phyloP scores from a whole-genome alignment of 2,888 invertebrate genomes.

The Drosophila ezoana region DNA sequence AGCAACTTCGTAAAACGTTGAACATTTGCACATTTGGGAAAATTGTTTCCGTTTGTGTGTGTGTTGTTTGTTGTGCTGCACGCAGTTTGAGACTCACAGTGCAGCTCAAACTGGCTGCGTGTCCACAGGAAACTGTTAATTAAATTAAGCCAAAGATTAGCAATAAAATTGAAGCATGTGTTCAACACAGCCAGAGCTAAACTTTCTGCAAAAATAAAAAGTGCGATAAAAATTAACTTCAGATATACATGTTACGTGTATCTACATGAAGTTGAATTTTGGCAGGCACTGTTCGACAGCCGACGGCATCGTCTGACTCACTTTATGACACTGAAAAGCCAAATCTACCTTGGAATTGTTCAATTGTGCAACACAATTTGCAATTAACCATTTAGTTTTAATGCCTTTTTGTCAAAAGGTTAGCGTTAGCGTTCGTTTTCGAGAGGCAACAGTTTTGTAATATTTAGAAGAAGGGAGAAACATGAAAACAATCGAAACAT shows the following conservation, averaged over 20 bases:
- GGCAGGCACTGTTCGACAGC: neutral
- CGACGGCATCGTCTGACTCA: slow-evolving; percentile 17
- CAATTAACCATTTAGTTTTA: slow-evolving; percentile 50
- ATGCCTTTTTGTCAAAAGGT: slow-evolving; percentile 44
- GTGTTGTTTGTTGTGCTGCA: slow-evolving; percentile 3
- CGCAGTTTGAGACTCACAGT: slow-evolving; percentile 40
- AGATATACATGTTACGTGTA: slow-evolving; percentile 15
- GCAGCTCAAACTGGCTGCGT: slow-evolving; percentile 32
- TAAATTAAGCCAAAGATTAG: slow-evolving; percentile 75
- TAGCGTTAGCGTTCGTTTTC: slow-evolving; percentile 32
- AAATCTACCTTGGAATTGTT: slow-evolving; percentile 49
- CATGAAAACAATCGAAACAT: slow-evolving; percentile 28
- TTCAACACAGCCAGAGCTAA: slow-evolving; percentile 17
- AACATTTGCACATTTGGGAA: slow-evolving; percentile 57
- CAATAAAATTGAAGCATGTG: slow-evolving; percentile 49
- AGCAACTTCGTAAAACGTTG: slow-evolving; percentile 43
- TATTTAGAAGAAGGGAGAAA: slow-evolving; percentile 13
- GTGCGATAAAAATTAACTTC: slow-evolving; percentile 17
- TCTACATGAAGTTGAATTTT: neutral
- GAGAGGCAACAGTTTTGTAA: slow-evolving; percentile 44
- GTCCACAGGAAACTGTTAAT: slow-evolving; percentile 73
- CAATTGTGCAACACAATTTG: slow-evolving; percentile 55
- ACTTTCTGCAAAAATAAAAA: slow-evolving; percentile 21
- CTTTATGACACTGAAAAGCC: slow-evolving; percentile 10
- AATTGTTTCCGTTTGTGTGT: slow-evolving; percentile 69